Base-by-base conservation (phyloP, 2,888 invertebrate genomes). In the Ceratothoa steindachneri region DNA sequence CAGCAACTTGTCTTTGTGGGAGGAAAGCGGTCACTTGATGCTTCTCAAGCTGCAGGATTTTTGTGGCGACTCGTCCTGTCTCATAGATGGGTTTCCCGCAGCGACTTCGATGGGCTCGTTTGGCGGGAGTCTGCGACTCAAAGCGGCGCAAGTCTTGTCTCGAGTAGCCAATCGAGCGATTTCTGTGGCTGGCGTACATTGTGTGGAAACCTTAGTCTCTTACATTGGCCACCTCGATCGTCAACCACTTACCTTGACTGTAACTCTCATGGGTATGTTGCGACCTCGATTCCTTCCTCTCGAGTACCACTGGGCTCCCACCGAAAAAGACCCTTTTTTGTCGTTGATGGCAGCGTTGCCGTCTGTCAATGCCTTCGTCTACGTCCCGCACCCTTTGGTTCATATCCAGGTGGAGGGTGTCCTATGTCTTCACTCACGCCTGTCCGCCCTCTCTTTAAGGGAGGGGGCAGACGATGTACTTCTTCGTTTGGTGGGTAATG, bases 251-350 rank as follows among this genome's bases (percentile, higher is more conserved):
- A 60, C 19, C 27, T 24, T 60, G 2, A 12, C 24, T 24, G 24
- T 60, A 2, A 60, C 60, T 1, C 27, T 15, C 19, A 12, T 60
- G 1, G 60, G 60, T 15, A 24, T 51, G 29, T 30, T 31, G 19
- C 67, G 77, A 30, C 75, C 77, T n/a, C 73, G 70, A 5, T 78
- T 75, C 73, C 51, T 78, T 22, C 77, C 77, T n/a, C 52, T 78
- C 29, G 77, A 78, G 29, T 74, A 74, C 69, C 77, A 78, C 66
- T 78, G 77, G 77, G 77, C 74, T 4, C 74, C 74, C 29, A 66
- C 73, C 12, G 77, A 78, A 31, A 72, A 75, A 51, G 77, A 78
- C 64, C 77, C 77, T 3, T 69, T 75, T 67, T 41, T 77, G 72
- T 52, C 29, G 24, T 22, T 78, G 69, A 51, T 78, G 66, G 65